phyloP scores from a whole-genome alignment of 2,113 vertebrate species.

The Tragelaphus strepsiceros region DNA sequence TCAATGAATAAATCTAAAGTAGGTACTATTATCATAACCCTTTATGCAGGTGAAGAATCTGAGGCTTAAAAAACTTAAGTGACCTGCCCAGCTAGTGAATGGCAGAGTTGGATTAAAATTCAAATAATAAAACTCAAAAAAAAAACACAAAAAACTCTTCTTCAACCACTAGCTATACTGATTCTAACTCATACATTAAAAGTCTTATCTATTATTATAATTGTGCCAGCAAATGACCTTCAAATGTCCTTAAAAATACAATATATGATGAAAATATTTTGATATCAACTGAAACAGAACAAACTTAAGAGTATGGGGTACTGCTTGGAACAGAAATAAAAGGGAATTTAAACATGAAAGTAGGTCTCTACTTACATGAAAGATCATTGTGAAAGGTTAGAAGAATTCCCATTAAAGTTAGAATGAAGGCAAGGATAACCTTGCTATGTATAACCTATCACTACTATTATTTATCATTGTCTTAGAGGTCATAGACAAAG shows the following conservation, averaged over 20 bases:
- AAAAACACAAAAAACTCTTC: not conserved
- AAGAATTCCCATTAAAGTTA: not conserved
- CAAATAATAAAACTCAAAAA: not conserved
- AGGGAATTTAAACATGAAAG: not conserved
- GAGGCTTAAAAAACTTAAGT: not conserved
- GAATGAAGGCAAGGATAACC: not conserved
- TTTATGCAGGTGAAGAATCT: not conserved
- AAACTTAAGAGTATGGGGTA: not conserved
- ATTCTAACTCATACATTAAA: not conserved
- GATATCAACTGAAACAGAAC: not conserved
- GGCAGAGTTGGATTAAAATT: not conserved
- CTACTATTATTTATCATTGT: not conserved
- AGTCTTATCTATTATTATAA: not conserved
- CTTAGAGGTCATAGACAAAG: not conserved
- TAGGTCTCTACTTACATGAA: not conserved
- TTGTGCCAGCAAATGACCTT: not conserved
- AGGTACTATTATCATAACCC: not conserved
- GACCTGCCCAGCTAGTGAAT: not conserved
- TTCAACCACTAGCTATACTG: not conserved
- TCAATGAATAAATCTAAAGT: not conserved
- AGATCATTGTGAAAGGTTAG: not conserved
- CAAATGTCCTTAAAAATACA: not conserved
- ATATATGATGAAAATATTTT: not conserved
- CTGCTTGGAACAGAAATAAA: not conserved
- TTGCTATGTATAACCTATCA: not conserved